A percentile compares a stretch with the other conserved stretches of the same genome.
These are phyloP conservation scores for Otolemur crassicaudatus DNA, from an alignment of 2,797 vertebrate genomes.

Conservation along the genomic window DNA sequence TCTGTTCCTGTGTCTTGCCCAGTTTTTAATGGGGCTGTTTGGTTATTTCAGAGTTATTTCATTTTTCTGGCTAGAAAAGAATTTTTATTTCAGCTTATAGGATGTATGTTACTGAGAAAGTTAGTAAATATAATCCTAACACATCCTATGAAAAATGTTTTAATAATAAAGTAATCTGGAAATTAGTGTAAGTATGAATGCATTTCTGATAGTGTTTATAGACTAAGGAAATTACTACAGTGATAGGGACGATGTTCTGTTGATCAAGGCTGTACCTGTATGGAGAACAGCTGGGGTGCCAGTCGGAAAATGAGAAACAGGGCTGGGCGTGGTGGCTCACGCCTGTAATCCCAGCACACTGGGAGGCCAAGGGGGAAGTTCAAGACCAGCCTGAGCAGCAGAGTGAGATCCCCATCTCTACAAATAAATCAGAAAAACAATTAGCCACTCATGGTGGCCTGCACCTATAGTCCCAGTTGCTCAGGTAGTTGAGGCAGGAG, in stretches of 20 bases:
- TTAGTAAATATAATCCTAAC: not conserved
- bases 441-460: not conserved
- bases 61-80: not conserved
- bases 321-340: not conserved
- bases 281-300: not conserved
- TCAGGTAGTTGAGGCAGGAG: not conserved
- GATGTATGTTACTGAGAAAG: not conserved
- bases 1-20: no score
- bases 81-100: constrained; percentile 1
- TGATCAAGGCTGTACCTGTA: not conserved
- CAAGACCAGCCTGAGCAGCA: not conserved
- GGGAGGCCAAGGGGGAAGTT: not conserved
- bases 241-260: not conserved
- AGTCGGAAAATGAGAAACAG: not conserved
- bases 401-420: not conserved
- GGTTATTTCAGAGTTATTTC: not conserved
- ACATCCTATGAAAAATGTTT: not conserved
- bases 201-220: not conserved
- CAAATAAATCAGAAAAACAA: not conserved
- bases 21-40: no score
- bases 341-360: not conserved
- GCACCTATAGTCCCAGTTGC: not conserved
- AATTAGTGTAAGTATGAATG: not conserved
- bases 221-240: not conserved
- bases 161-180: not conserved